phyloP scores from a whole-genome alignment of 2,888 invertebrate genomes.

The Apocheima hispidaria region DNA sequence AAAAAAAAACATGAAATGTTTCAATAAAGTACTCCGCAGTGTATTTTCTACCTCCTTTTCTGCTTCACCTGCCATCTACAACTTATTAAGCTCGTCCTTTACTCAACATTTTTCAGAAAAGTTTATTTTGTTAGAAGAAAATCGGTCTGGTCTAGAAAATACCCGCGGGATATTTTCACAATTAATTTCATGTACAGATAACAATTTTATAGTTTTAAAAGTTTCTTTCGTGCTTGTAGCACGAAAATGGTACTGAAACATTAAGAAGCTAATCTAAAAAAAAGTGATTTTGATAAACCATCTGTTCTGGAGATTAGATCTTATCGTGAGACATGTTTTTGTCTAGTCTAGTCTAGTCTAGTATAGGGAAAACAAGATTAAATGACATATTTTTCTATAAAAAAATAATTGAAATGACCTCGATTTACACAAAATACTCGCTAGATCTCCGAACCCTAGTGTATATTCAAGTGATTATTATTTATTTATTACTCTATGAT shows the following conservation, averaged over 20 bases:
- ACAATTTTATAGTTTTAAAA: slow-evolving; percentile 30
- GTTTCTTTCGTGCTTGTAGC: slow-evolving; percentile 25
- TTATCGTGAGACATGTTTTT: too few species aligned
- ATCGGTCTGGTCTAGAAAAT: slow-evolving; percentile 34
- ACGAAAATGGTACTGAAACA: slow-evolving; percentile 14
- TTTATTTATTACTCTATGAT: too few species aligned
- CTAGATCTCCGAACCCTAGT: too few species aligned
- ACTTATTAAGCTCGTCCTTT: slow-evolving; percentile 46
- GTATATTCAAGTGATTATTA: too few species aligned
- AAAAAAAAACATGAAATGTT: slow-evolving; percentile 29
- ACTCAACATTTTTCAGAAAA: slow-evolving; percentile 46
- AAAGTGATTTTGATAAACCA: too few species aligned
- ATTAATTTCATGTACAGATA: slow-evolving; percentile 33
- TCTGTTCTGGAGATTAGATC: too few species aligned
- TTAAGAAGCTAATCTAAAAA: too few species aligned
- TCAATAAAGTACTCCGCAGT: slow-evolving; percentile 23
- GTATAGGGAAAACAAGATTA: too few species aligned
- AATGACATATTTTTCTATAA: too few species aligned
- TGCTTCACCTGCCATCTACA: slow-evolving; percentile 45
- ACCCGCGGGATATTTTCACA: slow-evolving; percentile 30
- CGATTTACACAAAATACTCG: too few species aligned
- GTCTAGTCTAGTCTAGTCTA: too few species aligned
- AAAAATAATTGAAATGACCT: too few species aligned
- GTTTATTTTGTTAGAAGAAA: slow-evolving; percentile 40
- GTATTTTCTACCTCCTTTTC: slow-evolving; percentile 42